Conservation (phyloP, 2,888 invertebrate genomes). For the Argynnis bischoffii region DNA sequence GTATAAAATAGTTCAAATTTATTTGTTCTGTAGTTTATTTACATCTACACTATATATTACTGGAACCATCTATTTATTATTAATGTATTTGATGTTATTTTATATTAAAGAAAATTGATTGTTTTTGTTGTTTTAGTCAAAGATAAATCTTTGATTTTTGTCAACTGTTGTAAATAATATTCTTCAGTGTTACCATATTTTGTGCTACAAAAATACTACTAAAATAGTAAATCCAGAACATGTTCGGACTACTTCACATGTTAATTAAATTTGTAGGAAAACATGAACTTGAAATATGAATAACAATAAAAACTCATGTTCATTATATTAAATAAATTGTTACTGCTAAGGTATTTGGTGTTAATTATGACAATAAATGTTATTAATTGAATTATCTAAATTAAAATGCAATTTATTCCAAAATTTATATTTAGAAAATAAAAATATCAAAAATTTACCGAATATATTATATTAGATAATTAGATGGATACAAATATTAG, state of each 20-base stretch:
- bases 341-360: slow-evolving; percentile 15
- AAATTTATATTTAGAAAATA: slow-evolving; percentile 35
- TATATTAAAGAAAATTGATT: background rate
- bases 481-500: slow-evolving; percentile 38
- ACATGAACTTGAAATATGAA: slow-evolving; percentile 2
- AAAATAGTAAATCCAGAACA: slow-evolving; percentile 4
- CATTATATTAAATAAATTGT: slow-evolving; percentile 3
- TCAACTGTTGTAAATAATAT: slow-evolving; percentile 12
- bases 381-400: slow-evolving; percentile 20
- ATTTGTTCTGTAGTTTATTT: background rate
- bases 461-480: slow-evolving; percentile 16
- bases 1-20: background rate
- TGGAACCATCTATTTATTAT: too few species aligned
- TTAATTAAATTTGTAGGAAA: slow-evolving; percentile 7
- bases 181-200: slow-evolving; percentile 10
- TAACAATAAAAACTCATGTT: background rate
- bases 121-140: background rate
- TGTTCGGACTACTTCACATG: background rate
- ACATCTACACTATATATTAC: too few species aligned
- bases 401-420: slow-evolving; percentile 27
- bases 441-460: slow-evolving; percentile 32
- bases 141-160: too few species aligned
- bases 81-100: background rate
- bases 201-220: slow-evolving; percentile 7
- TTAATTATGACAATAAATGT: slow-evolving; percentile 34